Evolutionary conservation across 2,888 invertebrate species (phyloP).

Genomic region (Erpobdella octoculata): DNA sequence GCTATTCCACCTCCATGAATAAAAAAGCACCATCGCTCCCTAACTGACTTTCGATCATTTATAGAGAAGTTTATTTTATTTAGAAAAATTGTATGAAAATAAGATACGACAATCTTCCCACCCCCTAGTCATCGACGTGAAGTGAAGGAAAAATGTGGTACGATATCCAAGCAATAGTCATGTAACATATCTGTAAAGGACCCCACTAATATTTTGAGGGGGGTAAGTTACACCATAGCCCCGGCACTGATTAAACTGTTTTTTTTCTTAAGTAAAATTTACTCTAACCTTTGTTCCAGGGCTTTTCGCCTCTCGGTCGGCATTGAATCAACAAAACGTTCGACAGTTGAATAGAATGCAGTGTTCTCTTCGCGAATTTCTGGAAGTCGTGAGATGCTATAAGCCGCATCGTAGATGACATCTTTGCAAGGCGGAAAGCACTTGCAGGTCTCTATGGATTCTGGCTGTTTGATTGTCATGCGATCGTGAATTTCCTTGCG

Average conservation of each 20-base stretch:
- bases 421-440: constrained; percentile 40
- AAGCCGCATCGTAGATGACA: constrained; percentile 37
- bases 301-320: constrained; percentile 15
- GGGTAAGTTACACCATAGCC: not conserved
- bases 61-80: no score
- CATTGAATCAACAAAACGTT: constrained; percentile 29
- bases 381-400: constrained; percentile 38
- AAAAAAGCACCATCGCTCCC: no score
- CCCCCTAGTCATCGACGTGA: no score
- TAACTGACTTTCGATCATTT: no score
- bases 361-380: constrained; percentile 35
- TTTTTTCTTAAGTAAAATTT: not conserved
- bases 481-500: constrained; percentile 37
- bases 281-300: not conserved
- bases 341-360: constrained; percentile 35
- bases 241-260: not conserved
- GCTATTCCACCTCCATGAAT: no score
- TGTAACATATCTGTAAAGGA: not conserved
- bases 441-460: constrained; percentile 36
- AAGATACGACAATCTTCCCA: no score
- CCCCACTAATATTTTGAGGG: no score
- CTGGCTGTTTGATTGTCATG: constrained; percentile 38
- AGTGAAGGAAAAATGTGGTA: not conserved
- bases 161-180: no score
- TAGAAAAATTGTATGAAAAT: no score